These are phyloP conservation scores for Elephantulus edwardii DNA, from an alignment of 2,113 vertebrate genomes.

Conservation along the genomic window DNA sequence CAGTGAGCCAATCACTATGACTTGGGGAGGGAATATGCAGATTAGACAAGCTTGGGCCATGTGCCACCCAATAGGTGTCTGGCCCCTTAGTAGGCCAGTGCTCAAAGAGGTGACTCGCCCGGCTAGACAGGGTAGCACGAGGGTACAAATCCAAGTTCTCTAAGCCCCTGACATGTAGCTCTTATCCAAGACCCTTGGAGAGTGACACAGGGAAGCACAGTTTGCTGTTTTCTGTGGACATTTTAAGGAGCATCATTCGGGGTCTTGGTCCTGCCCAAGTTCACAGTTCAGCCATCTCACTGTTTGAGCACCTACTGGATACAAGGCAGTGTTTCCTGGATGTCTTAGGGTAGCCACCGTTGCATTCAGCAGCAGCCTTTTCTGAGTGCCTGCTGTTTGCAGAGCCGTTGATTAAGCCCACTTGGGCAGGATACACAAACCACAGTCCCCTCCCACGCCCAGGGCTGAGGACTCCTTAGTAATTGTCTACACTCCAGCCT, in stretches of 20 bases:
- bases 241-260: not conserved
- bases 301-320: not conserved
- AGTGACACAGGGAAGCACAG: not conserved
- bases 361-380: not conserved
- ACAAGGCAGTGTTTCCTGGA: not conserved
- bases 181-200: not conserved
- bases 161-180: not conserved
- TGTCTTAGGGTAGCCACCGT: not conserved
- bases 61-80: not conserved
- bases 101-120: not conserved
- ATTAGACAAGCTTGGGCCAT: not conserved
- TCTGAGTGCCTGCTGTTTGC: not conserved
- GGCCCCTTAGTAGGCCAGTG: not conserved
- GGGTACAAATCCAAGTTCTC: not conserved
- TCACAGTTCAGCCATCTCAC: not conserved
- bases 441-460: not conserved
- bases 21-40: not conserved
- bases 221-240: not conserved
- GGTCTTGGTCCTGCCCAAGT: not conserved
- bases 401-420: not conserved
- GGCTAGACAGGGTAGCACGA: not conserved
- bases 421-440: not conserved
- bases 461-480: not conserved
- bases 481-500: rapidly evolving
- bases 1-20: not conserved